Conservation (phyloP, 35 echinoderm and acorn worm genomes). For the Stichopus chloronotus region DNA sequence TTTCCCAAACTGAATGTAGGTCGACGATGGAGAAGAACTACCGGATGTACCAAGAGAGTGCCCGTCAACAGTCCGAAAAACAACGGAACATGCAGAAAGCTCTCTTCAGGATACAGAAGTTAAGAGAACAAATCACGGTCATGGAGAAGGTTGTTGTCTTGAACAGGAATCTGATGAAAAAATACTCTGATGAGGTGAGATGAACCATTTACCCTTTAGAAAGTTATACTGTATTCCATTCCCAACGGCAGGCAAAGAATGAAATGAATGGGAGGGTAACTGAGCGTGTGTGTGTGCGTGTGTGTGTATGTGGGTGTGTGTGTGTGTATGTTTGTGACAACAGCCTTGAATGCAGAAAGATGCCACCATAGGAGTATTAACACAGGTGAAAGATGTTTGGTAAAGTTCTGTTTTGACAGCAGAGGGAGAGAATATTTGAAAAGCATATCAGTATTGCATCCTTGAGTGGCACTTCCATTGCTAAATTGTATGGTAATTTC, state of each 20-base stretch:
- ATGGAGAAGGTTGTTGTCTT: constrained; percentile 60
- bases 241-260: neutral
- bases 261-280: neutral
- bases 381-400: no score
- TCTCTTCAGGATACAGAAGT: constrained; percentile 32
- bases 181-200: constrained; percentile 72
- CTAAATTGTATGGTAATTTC: no score
- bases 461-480: no score
- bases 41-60: constrained; percentile 35
- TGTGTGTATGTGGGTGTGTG: no score
- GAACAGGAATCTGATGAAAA: constrained; percentile 63
- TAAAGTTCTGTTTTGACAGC: no score
- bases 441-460: no score
- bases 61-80: constrained; percentile 51
- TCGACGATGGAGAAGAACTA: constrained; percentile 53
- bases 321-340: no score
- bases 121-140: constrained; percentile 60
- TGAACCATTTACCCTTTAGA: neutral
- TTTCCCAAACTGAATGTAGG: neutral
- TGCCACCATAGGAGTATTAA: no score
- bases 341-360: no score
- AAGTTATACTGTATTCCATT: neutral
- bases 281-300: neutral
- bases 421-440: no score
- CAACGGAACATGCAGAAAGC: constrained; percentile 47